Percentiles rank a stretch among this genome's conserved stretches.
These are phyloP conservation scores for Lindbergichthys nudifrons DNA, from an alignment of 2,797 vertebrate genomes.

Conservation along the genomic window DNA sequence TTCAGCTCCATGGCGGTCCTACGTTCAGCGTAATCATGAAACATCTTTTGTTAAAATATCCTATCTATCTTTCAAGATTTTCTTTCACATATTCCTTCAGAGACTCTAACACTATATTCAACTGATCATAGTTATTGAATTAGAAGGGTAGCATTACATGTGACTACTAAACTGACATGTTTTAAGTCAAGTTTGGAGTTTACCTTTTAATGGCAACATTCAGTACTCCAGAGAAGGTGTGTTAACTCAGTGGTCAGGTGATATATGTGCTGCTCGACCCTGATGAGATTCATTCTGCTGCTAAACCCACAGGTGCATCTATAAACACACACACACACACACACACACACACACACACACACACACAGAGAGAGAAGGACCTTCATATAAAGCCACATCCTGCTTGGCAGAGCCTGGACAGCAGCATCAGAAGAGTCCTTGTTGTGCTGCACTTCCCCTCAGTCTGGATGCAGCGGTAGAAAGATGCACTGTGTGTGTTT, in stretches of 20 bases:
- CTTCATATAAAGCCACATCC: constrained; percentile 59
- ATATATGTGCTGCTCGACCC: background rate
- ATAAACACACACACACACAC: background rate
- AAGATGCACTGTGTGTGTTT: constrained; percentile 38
- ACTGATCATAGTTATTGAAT: background rate
- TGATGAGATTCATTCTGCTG: constrained; percentile 57
- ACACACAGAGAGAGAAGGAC: constrained; percentile 43
- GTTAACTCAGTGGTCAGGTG: background rate
- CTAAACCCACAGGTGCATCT: constrained; percentile 77
- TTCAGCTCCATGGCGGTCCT: no score
- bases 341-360: constrained; percentile 34
- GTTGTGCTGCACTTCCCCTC: constrained; percentile 71
- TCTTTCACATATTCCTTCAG: background rate
- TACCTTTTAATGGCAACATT: background rate
- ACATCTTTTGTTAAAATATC: no score
- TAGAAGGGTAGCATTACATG: background rate
- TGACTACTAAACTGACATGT: background rate
- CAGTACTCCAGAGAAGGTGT: background rate
- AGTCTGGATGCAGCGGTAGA: constrained; percentile 49
- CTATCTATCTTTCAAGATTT: no score
- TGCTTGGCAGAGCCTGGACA: constrained; percentile 64
- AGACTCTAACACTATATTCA: no score
- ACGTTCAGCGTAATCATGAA: no score
- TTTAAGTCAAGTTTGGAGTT: background rate
- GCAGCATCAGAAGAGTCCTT: constrained; percentile 68